These are phyloP conservation scores for Eptatretus burgeri DNA, from an alignment of 2,113 vertebrate genomes.

Conservation along the genomic window DNA sequence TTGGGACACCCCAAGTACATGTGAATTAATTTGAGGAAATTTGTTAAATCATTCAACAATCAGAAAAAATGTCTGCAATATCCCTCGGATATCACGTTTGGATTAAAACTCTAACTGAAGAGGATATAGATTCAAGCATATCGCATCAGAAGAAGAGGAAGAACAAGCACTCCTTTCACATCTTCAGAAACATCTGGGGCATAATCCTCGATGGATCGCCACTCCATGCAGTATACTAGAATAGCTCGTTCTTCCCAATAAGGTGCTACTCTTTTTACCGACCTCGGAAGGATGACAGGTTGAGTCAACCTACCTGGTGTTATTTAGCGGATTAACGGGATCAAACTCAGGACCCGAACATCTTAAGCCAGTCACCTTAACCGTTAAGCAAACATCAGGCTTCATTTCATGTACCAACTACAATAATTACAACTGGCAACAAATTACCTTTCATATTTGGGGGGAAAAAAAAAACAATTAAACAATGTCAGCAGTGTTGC, in stretches of 20 bases:
- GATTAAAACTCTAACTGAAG: background rate
- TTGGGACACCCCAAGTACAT: background rate
- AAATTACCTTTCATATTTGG: background rate
- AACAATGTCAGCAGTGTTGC: background rate
- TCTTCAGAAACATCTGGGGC: no score
- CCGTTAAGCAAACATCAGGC: no score
- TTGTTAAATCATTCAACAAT: background rate
- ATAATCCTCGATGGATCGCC: background rate
- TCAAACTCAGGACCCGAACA: no score
- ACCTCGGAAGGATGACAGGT: no score
- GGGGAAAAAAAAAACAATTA: constrained; percentile 12
- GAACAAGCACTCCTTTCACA: background rate
- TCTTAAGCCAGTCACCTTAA: no score
- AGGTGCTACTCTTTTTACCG: no score
- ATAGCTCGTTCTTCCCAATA: no score
- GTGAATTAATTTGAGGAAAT: background rate
- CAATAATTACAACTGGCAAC: no score
- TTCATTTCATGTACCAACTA: no score
- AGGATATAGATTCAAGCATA: background rate
- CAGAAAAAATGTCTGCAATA: background rate
- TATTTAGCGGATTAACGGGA: no score
- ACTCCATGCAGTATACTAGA: background rate
- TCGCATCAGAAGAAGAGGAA: background rate
- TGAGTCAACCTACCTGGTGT: no score
- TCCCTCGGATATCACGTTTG: background rate